Evolutionary conservation across 2,888 invertebrate genomes (phyloP).

Genomic region (Stenodema calcarata): DNA sequence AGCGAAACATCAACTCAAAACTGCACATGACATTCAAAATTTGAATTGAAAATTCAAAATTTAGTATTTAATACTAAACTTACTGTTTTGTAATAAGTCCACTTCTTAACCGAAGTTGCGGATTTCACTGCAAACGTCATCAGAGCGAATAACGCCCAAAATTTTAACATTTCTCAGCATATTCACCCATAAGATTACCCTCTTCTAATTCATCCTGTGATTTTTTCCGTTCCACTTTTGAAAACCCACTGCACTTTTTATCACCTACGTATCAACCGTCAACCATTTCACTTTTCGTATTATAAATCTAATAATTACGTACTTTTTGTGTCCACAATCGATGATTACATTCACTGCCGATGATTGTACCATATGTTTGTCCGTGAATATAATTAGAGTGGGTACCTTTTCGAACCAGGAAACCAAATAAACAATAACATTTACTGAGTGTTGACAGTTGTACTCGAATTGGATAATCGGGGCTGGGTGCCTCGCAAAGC

Average conservation of each 20-base stretch:
- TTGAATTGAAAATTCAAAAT: too few relatives aligned
- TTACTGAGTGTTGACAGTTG: not conserved
- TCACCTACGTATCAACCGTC: not conserved
- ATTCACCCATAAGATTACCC: not conserved
- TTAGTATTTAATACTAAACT: too few relatives aligned
- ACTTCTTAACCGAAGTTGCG: not conserved
- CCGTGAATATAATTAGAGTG: not conserved
- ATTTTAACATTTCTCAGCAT: not conserved
- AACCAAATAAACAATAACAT: not conserved
- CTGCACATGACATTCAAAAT: too few relatives aligned
- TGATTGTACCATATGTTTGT: not conserved
- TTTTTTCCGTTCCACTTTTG: not conserved
- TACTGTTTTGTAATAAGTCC: not conserved
- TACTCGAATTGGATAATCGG: too few relatives aligned
- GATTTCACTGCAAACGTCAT: not conserved
- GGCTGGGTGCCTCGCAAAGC: too few relatives aligned
- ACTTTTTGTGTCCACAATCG: not conserved
- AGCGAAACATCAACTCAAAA: too few relatives aligned
- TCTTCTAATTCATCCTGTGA: not conserved
- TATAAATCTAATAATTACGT: not conserved
- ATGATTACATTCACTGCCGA: not conserved
- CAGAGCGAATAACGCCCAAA: conserved; percentile 4
- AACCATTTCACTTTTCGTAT: not conserved
- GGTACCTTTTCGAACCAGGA: not conserved
- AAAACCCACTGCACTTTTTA: not conserved